Base-by-base conservation (phyloP, 2,888 invertebrate genomes). In the Synanthedon myopaeformis region DNA sequence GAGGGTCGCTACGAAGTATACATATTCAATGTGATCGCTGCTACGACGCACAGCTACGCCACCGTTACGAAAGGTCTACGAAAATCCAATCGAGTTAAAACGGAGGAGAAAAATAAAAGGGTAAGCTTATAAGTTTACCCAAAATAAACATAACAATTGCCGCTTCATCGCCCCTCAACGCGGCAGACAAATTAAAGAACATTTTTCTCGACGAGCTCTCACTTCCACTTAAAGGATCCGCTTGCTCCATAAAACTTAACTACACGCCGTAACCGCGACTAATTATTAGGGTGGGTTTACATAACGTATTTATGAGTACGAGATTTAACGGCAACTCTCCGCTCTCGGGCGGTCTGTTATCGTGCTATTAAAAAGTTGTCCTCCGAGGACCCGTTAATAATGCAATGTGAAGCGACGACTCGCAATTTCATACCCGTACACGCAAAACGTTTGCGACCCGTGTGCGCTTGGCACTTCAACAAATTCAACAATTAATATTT, bases 201-300 rank as follows among this genome's bases (percentile, higher is more conserved):
- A 81, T 86, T 85, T 85, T 86, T 84, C 78, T 77, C 64, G 65
- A 61, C 65, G 66, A 69, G 71, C 75, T 69, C 72, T 72, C 72
- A 66, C 70, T 72, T 67, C 69, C 74, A 72, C 77, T 71, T 74
- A 72, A 67, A 71, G 68, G 71, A 73, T 69, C 66, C 67, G 70
- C 71, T 61, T 69, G 74, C 72, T 71, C 72, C 82, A 83, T 86
- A 86, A 86, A 86, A 84, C 83, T 83, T 83, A 86, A 86, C 81
- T 82, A 79, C 79, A 73, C 74, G 74, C 76, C 76, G 82, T 83
- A 84, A 84, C 83, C 78, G 74, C 79, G 79, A 82, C 87, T 87
- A 87, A 87, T 87, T 85, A 86, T 86, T 79, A 85, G 85, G 86
- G 85, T 81, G 74, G 83, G 85, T 84, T 86, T 85, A 85, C 87